Evolutionary conservation across 92 coral and sea anemone species (phyloP).

Genomic region (Porites divaricata): DNA sequence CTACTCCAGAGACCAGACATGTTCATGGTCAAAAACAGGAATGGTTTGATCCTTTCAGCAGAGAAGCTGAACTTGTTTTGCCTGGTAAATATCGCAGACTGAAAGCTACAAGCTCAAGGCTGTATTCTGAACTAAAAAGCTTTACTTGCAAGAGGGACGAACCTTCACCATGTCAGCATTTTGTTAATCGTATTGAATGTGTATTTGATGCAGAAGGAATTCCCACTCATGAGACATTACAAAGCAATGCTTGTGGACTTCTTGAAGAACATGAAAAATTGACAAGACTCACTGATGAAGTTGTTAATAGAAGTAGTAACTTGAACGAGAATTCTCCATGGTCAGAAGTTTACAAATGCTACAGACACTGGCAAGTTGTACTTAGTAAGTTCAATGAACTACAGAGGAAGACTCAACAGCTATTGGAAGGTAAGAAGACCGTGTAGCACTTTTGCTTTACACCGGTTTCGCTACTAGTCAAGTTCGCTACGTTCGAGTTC

Average conservation of each 20-base stretch:
- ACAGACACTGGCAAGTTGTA: slow-evolving; percentile 83
- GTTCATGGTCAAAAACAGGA: slow-evolving; percentile 1
- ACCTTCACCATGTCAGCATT: slow-evolving; percentile 23
- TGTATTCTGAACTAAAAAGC: slow-evolving; percentile 54
- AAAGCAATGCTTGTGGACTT: slow-evolving; percentile 38
- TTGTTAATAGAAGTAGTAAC: slow-evolving; percentile 13
- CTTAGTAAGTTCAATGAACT: slow-evolving; percentile 75
- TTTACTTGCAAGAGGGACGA: slow-evolving; percentile 21
- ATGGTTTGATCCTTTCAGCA: slow-evolving; percentile 53
- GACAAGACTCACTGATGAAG: slow-evolving; percentile 18
- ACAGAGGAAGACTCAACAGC: slow-evolving; percentile 70
- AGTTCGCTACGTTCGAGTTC: neutral
- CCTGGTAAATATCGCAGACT: slow-evolving; percentile 79
- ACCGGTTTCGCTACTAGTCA: neutral
- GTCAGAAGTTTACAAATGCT: slow-evolving; percentile 82
- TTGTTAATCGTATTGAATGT: slow-evolving; percentile 55
- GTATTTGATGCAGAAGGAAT: slow-evolving; percentile 43
- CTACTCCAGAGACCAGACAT: neutral
- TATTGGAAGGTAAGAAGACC: slow-evolving; percentile 66
- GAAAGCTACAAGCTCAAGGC: slow-evolving; percentile 63
- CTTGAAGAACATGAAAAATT: slow-evolving; percentile 56
- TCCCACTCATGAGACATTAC: slow-evolving; percentile 39
- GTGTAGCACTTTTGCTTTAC: neutral
- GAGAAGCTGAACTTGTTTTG: slow-evolving; percentile 54
- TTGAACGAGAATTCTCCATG: slow-evolving; percentile 47